A percentile compares a stretch with the other conserved stretches of the same genome.
Conservation (phyloP, 2,797 vertebrate species). For the Gymnocypris eckloni region DNA sequence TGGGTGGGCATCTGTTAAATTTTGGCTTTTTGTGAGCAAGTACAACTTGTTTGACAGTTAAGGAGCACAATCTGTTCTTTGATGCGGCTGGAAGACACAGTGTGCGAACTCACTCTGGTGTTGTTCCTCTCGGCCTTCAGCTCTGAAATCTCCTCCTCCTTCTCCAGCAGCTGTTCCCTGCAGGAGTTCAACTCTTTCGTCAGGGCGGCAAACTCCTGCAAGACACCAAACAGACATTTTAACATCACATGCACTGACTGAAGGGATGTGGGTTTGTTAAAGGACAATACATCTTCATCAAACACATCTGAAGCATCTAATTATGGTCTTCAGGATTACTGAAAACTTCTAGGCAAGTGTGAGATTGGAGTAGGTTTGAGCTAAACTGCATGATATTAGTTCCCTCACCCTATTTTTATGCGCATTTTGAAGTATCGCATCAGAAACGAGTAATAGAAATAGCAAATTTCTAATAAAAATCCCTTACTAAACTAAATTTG, state of each 20-base stretch:
- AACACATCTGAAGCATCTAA: neutral
- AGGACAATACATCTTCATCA: neutral
- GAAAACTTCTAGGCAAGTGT: neutral
- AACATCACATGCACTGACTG: slow-evolving; percentile 26
- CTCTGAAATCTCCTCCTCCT: slow-evolving; percentile 99
- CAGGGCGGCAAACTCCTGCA: slow-evolving; percentile 96
- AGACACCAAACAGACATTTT: slow-evolving; percentile 51
- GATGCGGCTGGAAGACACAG: slow-evolving; percentile 13
- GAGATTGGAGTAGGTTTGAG: neutral
- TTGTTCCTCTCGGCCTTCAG: slow-evolving; percentile 99
- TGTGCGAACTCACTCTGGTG: slow-evolving; percentile 89
- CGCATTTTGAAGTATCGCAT: no score
- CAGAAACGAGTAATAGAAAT: no score
- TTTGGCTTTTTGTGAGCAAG: neutral
- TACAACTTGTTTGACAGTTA: neutral
- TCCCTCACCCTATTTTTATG: no score
- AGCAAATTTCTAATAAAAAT: no score
- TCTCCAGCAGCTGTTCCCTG: slow-evolving; percentile 96
- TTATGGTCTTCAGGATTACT: neutral
- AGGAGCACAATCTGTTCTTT: slow-evolving; percentile 24
- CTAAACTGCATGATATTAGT: neutral
- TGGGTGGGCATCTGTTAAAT: neutral
- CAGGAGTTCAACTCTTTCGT: slow-evolving; percentile 98
- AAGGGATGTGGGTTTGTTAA: neutral
- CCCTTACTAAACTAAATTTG: neutral